phyloP scores from a whole-genome alignment of 2,888 invertebrate species.

The Bombylius major region DNA sequence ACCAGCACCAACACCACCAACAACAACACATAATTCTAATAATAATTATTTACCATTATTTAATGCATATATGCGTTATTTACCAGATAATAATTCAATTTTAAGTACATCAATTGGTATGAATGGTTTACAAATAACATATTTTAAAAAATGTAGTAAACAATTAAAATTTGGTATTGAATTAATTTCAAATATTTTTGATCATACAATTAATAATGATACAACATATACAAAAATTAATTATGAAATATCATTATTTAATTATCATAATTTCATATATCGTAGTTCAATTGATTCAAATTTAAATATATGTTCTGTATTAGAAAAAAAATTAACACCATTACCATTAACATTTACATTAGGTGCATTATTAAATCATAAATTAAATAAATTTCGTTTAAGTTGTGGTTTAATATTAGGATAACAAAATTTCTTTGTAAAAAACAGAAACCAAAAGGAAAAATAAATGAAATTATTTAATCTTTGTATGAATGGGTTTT shows the following conservation, averaged over 20 bases:
- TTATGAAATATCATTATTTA: slow-evolving; percentile 3
- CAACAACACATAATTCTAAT: too few species aligned
- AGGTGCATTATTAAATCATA: slow-evolving; percentile 11
- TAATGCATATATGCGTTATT: not conserved
- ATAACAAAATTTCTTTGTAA: not conserved
- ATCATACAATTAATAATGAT: not conserved
- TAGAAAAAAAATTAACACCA: slow-evolving; percentile 8
- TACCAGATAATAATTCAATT: not conserved
- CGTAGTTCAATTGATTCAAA: slow-evolving; percentile 10
- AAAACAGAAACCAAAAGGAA: too few species aligned
- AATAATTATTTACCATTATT: not conserved
- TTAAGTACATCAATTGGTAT: slow-evolving; percentile 4
- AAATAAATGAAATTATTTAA: too few species aligned
- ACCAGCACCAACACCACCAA: too few species aligned
- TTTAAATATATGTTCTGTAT: slow-evolving; percentile 10
- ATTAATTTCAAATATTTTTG: slow-evolving; percentile 6
- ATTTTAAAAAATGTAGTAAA: slow-evolving; percentile 5
- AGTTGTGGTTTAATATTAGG: slow-evolving; percentile 8
- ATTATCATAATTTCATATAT: slow-evolving; percentile 7
- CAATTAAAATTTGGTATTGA: slow-evolving; percentile 8
- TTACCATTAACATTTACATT: slow-evolving; percentile 7
- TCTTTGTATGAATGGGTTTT: too few species aligned
- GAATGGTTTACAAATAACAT: slow-evolving; percentile 8
- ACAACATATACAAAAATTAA: slow-evolving; percentile 3
- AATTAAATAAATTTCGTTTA: slow-evolving; percentile 8